Evolutionary conservation across 2,113 vertebrate species (phyloP).

Genomic region (Laticauda colubrina): DNA sequence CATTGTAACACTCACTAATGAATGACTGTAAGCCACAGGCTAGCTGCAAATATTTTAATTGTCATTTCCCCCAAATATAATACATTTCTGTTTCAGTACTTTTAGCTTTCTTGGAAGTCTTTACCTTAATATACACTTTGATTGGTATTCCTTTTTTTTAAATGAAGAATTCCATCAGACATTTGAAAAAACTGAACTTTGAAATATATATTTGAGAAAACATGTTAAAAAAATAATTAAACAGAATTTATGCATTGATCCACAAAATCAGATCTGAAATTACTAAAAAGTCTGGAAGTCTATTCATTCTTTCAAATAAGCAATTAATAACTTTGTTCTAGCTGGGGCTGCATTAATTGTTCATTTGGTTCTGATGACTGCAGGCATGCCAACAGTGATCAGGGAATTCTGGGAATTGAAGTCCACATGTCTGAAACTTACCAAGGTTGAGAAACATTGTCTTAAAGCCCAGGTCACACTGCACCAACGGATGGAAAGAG

Average conservation of each 20-base stretch:
- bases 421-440: neutral
- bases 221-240: neutral
- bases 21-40: neutral
- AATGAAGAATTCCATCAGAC: neutral
- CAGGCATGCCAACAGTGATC: neutral
- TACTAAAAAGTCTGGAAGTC: neutral
- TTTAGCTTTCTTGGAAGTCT: neutral
- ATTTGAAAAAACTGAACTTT: neutral
- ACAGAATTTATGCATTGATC: neutral
- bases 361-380: neutral
- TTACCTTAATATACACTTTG: neutral
- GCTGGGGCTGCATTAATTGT: neutral
- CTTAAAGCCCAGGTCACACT: neutral
- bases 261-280: neutral
- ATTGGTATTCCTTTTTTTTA: neutral
- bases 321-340: neutral
- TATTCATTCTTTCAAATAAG: neutral
- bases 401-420: neutral
- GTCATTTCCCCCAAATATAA: neutral
- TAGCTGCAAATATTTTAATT: neutral
- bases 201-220: neutral
- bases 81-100: neutral
- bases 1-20: neutral
- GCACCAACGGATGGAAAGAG: too few relatives aligned
- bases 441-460: neutral